Conservation (phyloP, 2,113 vertebrate species). For the Anhinga rufa region DNA sequence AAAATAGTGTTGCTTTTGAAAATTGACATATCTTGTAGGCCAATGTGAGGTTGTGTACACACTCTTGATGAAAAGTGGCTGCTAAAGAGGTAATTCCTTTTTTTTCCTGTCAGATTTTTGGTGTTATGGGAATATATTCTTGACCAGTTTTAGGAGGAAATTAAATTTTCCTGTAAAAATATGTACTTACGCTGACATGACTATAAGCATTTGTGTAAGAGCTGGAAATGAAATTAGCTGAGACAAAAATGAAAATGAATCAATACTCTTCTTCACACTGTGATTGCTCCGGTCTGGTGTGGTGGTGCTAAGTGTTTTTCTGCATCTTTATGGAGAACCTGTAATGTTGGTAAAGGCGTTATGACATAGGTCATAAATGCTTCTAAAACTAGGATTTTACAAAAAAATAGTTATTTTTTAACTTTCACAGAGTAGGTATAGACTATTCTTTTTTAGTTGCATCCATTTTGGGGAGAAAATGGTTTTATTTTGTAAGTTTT, state of each 20-base stretch:
- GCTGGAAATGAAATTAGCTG: constrained; percentile 15
- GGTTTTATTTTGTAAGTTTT: neutral
- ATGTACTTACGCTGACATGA: neutral
- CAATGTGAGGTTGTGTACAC: neutral
- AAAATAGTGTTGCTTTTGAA: neutral
- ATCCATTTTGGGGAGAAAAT: neutral
- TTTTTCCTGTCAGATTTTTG: neutral
- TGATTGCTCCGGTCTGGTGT: neutral
- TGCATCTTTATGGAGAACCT: neutral
- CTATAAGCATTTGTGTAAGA: neutral
- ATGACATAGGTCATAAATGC: neutral
- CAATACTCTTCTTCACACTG: neutral
- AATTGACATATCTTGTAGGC: neutral
- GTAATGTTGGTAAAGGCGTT: neutral
- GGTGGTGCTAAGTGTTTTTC: neutral
- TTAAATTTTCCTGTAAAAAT: neutral
- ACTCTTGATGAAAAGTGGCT: neutral
- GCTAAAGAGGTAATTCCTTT: neutral
- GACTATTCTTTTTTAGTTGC: neutral
- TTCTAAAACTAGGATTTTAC: neutral
- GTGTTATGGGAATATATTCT: neutral
- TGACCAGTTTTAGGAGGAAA: neutral
- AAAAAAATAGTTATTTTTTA: neutral
- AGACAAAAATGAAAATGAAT: neutral
- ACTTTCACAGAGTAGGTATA: neutral